These are phyloP conservation scores for Xestia xanthographa DNA, from an alignment of 2,888 invertebrate species.

Conservation along the genomic window DNA sequence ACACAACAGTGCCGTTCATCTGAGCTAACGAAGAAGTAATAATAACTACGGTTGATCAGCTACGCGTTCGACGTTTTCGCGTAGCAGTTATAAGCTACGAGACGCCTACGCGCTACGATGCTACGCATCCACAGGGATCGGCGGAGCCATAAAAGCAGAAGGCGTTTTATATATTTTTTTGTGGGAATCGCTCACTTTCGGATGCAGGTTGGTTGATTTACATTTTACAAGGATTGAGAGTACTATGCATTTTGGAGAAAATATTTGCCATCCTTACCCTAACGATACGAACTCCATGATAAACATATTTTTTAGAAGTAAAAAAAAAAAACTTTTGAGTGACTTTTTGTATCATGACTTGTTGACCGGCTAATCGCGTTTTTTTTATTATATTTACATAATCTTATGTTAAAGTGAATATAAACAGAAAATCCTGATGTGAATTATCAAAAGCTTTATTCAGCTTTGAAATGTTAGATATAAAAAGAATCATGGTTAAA, in stretches of 20 bases:
- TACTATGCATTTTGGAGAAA: not conserved
- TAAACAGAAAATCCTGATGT: slow-evolving; percentile 14
- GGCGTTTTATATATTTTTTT: not conserved
- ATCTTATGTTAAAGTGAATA: not conserved
- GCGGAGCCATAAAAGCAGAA: not conserved
- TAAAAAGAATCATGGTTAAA: not conserved
- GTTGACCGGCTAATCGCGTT: not conserved
- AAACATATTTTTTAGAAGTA: not conserved
- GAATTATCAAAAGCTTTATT: not conserved
- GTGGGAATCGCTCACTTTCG: not conserved
- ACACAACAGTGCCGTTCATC: not conserved
- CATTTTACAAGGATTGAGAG: not conserved
- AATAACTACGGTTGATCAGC: not conserved
- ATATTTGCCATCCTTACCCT: not conserved
- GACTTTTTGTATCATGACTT: slow-evolving; percentile 17
- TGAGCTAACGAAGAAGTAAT: not conserved
- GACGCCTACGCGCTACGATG: not conserved
- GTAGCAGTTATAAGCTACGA: slow-evolving; percentile 3
- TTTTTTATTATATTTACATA: not conserved
- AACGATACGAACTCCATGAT: slow-evolving; percentile 3
- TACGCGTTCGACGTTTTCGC: slow-evolving; percentile 1
- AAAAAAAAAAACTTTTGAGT: not conserved
- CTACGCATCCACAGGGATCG: not conserved
- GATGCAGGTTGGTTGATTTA: not conserved
- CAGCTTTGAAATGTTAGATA: slow-evolving; percentile 9